Evolutionary conservation across 2,797 vertebrate species (phyloP), one percentile per base, ranked within the genome.

Genomic region (Denticeps clupeoides): DNA sequence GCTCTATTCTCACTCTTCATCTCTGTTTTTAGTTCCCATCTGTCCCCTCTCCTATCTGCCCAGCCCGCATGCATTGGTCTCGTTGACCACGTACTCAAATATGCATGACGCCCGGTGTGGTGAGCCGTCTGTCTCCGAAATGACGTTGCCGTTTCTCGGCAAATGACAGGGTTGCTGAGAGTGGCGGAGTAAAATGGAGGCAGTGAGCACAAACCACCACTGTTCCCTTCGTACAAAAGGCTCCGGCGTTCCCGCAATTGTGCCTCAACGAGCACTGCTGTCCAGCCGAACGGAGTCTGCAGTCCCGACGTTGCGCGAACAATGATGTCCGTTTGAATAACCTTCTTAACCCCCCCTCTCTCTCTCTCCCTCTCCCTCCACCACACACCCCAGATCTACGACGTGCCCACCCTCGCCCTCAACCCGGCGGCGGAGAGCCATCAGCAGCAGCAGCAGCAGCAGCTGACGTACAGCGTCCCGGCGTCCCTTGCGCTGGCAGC

Each of bases 321-420:
- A 38, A 33, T 44, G 46, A 37, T 31, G 9, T 10, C 10, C 22
- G 7, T 15, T 25, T 32, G 49, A 58, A 51, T 53, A 47, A 29
- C 40, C 29, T 43, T n/a, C n/a, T 19, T 4, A 40, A 16, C 40
- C 35, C 26, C 22, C 7, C 9, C n/a, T 47, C 12, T 9, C 15
- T 15, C n/a, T 12, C 8, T 44, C 9, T 31, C 42, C 22, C 21
- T 15, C 3, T 23, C 28, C 5, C 27, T 50, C 23, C 56, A 94
- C 22, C 21, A 15, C 3, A 23, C 28, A 5, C 27, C 50, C 23
- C 56, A 94, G 90, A 85, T 92, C 55, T 94, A 94, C 0, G 80
- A 91, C 1, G 79, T 89, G 47, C 90, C 90, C 47, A 78, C 87
- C 5, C 60, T 77, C 12, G 62, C 74, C 7, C 65, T 87, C 12